A percentile compares a stretch with the other conserved stretches of the same genome.
Evolutionary conservation across 2,888 invertebrate genomes (phyloP).

Genomic region (Phengaris arion): DNA sequence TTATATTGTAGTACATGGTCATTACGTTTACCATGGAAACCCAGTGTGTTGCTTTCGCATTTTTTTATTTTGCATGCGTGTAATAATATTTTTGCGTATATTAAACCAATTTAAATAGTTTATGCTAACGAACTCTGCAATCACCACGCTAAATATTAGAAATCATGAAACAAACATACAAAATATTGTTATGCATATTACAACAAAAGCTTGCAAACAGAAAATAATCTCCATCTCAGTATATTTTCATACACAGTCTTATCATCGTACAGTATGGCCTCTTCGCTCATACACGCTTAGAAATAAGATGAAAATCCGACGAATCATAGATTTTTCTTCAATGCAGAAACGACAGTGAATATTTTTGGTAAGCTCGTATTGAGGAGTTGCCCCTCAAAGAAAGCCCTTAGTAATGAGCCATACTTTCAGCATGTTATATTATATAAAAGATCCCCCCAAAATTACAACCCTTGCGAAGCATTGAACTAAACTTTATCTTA

Average conservation of each 20-base stretch:
- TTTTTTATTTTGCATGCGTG: too few relatives aligned
- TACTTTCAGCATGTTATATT: conserved; percentile 5
- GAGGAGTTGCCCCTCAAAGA: not conserved
- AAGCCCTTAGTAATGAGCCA: conserved; percentile 11
- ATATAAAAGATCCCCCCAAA: conserved; percentile 19
- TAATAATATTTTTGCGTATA: too few relatives aligned
- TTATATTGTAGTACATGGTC: not conserved
- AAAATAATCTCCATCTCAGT: not conserved
- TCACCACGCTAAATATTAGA: too few relatives aligned
- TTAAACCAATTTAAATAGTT: too few relatives aligned
- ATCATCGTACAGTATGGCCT: not conserved
- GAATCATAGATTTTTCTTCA: conserved; percentile 2
- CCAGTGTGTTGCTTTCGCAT: too few relatives aligned
- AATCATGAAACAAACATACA: not conserved
- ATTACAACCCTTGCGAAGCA: conserved; percentile 21
- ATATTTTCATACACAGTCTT: not conserved
- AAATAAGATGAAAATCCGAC: not conserved
- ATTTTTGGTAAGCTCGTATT: conserved; percentile 6
- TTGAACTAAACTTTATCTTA: conserved; percentile 58
- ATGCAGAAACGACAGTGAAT: conserved; percentile 1
- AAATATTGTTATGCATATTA: not conserved
- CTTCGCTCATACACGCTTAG: not conserved
- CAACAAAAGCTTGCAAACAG: not conserved
- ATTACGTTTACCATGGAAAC: not conserved
- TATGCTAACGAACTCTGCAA: too few relatives aligned